Conservation (phyloP, 2,113 vertebrate genomes). For the Brachypodius melanocephalos region DNA sequence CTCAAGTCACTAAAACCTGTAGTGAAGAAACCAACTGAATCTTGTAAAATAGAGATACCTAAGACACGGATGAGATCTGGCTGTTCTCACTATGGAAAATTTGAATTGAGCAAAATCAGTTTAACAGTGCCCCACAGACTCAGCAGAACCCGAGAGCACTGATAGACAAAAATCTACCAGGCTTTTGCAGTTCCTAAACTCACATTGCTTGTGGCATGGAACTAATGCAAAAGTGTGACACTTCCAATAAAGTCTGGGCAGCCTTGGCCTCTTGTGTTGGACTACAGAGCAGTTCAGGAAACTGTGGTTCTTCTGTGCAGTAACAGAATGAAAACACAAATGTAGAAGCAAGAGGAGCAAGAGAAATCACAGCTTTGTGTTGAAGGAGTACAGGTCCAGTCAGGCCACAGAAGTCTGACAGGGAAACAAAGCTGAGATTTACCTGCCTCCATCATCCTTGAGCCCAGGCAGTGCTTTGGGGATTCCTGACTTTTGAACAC, state of each 20-base stretch:
- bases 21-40: not conserved
- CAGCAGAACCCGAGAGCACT: not conserved
- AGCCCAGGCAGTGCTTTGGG: not conserved
- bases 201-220: accelerated
- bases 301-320: not conserved
- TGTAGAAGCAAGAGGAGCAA: not conserved
- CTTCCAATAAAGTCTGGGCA: not conserved
- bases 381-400: not conserved
- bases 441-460: not conserved
- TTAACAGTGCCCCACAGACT: not conserved
- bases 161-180: not conserved
- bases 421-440: not conserved
- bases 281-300: not conserved
- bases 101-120: not conserved
- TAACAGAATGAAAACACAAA: not conserved
- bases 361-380: not conserved
- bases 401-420: not conserved
- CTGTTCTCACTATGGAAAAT: not conserved
- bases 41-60: not conserved
- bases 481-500: not conserved
- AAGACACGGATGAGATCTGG: accelerated
- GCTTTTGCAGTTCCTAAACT: not conserved
- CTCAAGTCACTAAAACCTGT: not conserved
- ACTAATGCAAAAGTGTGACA: not conserved
- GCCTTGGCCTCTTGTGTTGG: not conserved